A percentile compares a stretch with the other conserved stretches of the same genome.
These are phyloP conservation scores for Eumaeus atala DNA, from an alignment of 1,140 invertebrate species.

Conservation along the genomic window DNA sequence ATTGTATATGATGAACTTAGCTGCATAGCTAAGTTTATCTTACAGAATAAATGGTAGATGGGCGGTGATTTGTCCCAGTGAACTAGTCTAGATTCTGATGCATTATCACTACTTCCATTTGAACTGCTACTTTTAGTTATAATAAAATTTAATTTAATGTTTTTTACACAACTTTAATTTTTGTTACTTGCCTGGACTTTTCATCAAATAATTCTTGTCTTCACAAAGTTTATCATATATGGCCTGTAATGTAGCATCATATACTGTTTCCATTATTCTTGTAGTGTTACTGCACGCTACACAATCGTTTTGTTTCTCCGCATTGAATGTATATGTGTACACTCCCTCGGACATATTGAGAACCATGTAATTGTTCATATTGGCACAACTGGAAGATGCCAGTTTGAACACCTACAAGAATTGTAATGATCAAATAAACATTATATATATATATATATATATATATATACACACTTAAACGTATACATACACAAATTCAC, in stretches of 20 bases:
- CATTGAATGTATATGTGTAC: slow-evolving; percentile 96
- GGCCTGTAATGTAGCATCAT: slow-evolving; percentile 85
- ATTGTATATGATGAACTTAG: too few relatives aligned
- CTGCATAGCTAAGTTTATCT: too few relatives aligned
- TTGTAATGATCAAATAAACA: not conserved
- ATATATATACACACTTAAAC: too few relatives aligned
- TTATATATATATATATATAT: slow-evolving; percentile 2
- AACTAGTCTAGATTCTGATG: too few relatives aligned
- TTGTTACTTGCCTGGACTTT: slow-evolving; percentile 79
- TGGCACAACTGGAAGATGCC: slow-evolving; percentile 91
- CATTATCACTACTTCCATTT: too few relatives aligned
- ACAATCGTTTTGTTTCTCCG: slow-evolving; percentile 90
- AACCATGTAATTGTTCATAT: slow-evolving; percentile 97
- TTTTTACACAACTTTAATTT: too few relatives aligned
- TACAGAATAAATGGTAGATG: too few relatives aligned
- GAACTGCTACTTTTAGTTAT: too few relatives aligned
- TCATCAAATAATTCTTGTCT: slow-evolving; percentile 86
- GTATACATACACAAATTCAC: too few relatives aligned
- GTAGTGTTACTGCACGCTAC: slow-evolving; percentile 89
- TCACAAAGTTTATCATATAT: slow-evolving; percentile 88
- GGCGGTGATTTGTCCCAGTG: too few relatives aligned
- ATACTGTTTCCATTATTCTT: slow-evolving; percentile 81
- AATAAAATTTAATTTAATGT: too few relatives aligned
- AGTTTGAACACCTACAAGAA: slow-evolving; percentile 89
- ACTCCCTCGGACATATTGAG: slow-evolving; percentile 97